Base-by-base conservation (phyloP, 1,140 invertebrate species). In the Pomacea maculata region DNA sequence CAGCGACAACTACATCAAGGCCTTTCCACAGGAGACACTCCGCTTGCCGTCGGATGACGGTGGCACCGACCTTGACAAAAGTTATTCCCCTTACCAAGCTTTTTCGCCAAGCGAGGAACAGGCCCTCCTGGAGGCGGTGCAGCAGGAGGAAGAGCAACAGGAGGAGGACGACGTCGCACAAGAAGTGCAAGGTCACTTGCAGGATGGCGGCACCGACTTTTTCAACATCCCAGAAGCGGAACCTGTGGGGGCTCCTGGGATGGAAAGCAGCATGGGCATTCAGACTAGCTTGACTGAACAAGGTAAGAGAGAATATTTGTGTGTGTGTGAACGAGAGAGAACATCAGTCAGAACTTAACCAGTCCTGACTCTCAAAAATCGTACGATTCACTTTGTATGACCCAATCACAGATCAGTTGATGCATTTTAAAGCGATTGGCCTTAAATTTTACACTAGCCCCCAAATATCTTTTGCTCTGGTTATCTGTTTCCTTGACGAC, bases 1-100 rank as follows among this genome's bases (percentile, higher is more conserved):
- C 77, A 25, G 52, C 9, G 67, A 78, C 77, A 78, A 78, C 67
- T 78, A 57, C 67, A 17, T 78, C 65, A n/a, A 34, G 29, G 77
- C 77, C 67, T 65, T 78, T 8, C 77, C 77, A 21, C 65, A 78
- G 54, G 63, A 78, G 52, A 1, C 77, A 4, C 14, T 78, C 21
- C 9, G 55, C 65, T 65, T 78, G 17, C 77, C 67, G 52, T 34
- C 45, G 4, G 54, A 71, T 54, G n/a, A 70, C 45, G 67, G 25
- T 25, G 54, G 1, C 73, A 55, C 54, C 54, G 73, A 55, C 75
- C 73, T 21, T 25, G 45, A 55, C 21, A 63, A 45, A 9, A 21
- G 52, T n/a, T 19, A 52, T 45, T 8, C 68, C 45, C 65, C 29
- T 34, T 70, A 70, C 21, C n/a, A n/a, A 1, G 10, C 67, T 14